Base-by-base conservation (phyloP, 2,113 vertebrate species). In the Trematomus loennbergii region DNA sequence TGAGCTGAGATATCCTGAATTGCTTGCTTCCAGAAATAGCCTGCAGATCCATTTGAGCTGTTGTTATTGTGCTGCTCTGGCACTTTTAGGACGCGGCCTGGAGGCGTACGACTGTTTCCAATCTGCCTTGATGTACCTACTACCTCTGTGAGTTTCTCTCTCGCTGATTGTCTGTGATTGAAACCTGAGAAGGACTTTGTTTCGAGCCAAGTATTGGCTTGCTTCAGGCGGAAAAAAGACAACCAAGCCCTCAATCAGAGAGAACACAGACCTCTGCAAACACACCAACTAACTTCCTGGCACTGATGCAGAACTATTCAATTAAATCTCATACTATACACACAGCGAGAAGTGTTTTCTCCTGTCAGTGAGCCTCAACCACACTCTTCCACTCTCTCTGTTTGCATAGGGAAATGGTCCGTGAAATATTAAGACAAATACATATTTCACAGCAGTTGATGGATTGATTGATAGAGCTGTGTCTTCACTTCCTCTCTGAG, bases 371-470 rank as follows among this genome's bases (percentile, higher is more conserved):
- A 65, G 81, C 65, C 60, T 77, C 78, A 61, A 65, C 70, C 45
- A 15, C 59, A 49, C 70, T 80, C 46, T 77, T 40, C 83, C 83
- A n/a, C 53, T 65, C 74, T 75, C 55, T 65, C 73, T 87, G 88
- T 92, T 91, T 93, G 90, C 88, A 78, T 82, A 83, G 46, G 83
- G 82, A 92, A 92, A 93, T 91, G 88, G 84, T 83, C 88, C 79
- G 73, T 92, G 89, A 93, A 92, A 89, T 88, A 91, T 91, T 87
- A 88, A 90, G 82, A 93, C 89, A 90, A 90, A 90, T 85, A 77
- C 55, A 83, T 87, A 84, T 92, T 90, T 90, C 70, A 84, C 74
- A 77, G 87, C 73, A 59, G 79, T 65, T 82, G 84, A 86, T 85
- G 57, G 85, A 72, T 82, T 87, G 88, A 91, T 91, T 88, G 89